These are phyloP conservation scores for Glyptemys insculpta DNA, from an alignment of 2,797 vertebrate species.

Conservation along the genomic window DNA sequence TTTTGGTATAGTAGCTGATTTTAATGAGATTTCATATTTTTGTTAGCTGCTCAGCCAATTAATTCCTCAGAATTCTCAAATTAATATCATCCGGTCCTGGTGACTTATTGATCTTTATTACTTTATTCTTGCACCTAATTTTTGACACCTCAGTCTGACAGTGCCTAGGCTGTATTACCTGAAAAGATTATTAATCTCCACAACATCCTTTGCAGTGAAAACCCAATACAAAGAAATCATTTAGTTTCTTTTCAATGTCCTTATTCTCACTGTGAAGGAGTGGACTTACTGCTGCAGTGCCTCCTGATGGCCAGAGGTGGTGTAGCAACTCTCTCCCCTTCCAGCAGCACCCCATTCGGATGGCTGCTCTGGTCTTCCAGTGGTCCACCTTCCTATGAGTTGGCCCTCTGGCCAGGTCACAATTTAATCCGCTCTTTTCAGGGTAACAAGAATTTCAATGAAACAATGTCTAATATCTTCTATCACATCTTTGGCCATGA, in stretches of 20 bases:
- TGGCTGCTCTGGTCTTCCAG: no score
- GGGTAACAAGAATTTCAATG: no score
- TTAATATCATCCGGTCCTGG: neutral
- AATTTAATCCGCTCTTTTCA: no score
- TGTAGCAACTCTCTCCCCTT: no score
- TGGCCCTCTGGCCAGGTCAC: no score
- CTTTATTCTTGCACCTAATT: conserved; percentile 27
- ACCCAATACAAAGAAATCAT: neutral
- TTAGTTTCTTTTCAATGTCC: neutral
- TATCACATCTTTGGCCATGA: no score
- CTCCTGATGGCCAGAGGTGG: no score
- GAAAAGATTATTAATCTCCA: neutral
- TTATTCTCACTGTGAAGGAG: neutral
- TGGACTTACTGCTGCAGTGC: no score
- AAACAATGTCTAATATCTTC: no score
- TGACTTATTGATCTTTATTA: neutral
- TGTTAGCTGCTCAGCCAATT: conserved; percentile 47
- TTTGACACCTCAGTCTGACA: neutral
- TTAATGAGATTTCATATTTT: neutral
- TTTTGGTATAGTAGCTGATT: conserved; percentile 21
- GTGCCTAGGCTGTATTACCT: neutral
- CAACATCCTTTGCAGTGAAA: neutral
- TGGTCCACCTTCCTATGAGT: no score
- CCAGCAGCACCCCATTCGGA: no score
- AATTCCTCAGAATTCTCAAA: conserved; percentile 37